These are phyloP conservation scores for Drosophila saltans DNA, from an alignment of 1,140 invertebrate species.

Conservation along the genomic window DNA sequence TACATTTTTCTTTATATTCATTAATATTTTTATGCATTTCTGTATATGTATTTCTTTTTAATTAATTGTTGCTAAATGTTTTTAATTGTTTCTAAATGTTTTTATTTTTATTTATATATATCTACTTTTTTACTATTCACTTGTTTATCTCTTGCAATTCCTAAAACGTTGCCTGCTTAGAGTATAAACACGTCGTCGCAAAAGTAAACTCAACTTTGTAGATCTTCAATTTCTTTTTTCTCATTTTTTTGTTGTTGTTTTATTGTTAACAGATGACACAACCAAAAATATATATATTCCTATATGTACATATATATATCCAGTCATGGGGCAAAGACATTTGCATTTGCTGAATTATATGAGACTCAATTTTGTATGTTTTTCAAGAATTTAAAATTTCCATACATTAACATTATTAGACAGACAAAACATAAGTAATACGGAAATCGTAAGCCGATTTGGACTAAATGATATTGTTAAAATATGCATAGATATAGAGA, in stretches of 20 bases:
- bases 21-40: too few relatives aligned
- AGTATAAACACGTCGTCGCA: not conserved
- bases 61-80: too few relatives aligned
- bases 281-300: not conserved
- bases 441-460: not conserved
- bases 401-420: not conserved
- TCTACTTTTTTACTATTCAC: too few relatives aligned
- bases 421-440: too few relatives aligned
- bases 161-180: not conserved
- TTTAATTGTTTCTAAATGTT: too few relatives aligned
- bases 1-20: too few relatives aligned
- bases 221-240: not conserved
- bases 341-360: conserved; percentile 8
- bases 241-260: conserved; percentile 38
- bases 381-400: not conserved
- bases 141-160: too few relatives aligned
- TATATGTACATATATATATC: not conserved
- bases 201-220: not conserved
- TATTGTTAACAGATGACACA: conserved; percentile 67
- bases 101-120: too few relatives aligned
- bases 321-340: conserved; percentile 8
- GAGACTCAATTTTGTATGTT: not conserved
- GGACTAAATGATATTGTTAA: not conserved
- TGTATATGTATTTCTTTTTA: too few relatives aligned
- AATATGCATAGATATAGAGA: too few relatives aligned